These are phyloP conservation scores for Pomacea maculata DNA, from an alignment of 1,140 invertebrate species.

Conservation along the genomic window DNA sequence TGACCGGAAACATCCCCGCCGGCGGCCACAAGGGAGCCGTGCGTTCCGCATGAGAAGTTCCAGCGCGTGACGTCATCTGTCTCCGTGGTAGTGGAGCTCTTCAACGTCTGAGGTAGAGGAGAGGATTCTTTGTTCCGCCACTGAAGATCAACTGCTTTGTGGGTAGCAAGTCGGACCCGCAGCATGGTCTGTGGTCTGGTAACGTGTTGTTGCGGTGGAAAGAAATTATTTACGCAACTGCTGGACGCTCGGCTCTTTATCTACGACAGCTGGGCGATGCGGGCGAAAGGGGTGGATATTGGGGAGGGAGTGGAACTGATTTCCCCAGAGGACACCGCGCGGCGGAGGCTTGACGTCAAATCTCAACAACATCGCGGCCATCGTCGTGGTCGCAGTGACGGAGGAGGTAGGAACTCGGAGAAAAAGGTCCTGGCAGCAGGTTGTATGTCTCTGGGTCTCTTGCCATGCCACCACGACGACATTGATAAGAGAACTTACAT, in stretches of 20 bases:
- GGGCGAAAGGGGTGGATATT: neutral
- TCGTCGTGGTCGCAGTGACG: too few relatives aligned
- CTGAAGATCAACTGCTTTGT: neutral
- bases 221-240: neutral
- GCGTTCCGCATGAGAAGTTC: too few relatives aligned
- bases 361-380: too few relatives aligned
- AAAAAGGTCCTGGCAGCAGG: too few relatives aligned
- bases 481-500: too few relatives aligned
- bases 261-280: neutral
- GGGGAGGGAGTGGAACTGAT: neutral
- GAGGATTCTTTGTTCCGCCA: neutral
- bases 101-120: neutral
- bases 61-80: neutral
- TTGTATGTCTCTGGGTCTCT: too few relatives aligned
- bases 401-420: too few relatives aligned
- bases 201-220: neutral
- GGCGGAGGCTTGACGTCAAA: too few relatives aligned
- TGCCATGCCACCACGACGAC: too few relatives aligned
- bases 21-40: neutral
- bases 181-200: neutral
- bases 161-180: neutral
- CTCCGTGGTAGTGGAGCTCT: neutral
- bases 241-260: neutral
- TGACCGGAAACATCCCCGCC: neutral
- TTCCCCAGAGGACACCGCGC: too few relatives aligned